Evolutionary conservation across 2,113 vertebrate genomes (phyloP), one percentile per base, ranked within the genome.

Genomic region (Clarias magur): DNA sequence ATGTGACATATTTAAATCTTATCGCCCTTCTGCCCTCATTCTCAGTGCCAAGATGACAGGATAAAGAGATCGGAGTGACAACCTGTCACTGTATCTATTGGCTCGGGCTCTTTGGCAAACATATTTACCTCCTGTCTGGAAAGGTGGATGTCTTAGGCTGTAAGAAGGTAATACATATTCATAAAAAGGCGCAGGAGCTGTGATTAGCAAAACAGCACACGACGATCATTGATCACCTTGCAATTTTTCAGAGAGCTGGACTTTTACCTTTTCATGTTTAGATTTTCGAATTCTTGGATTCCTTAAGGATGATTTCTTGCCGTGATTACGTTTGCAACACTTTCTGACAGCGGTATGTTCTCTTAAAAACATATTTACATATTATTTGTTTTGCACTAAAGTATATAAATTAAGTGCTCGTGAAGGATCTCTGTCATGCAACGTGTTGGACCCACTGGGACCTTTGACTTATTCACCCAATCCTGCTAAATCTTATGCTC

Each of bases 161-260:
- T 23, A 21, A 42, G 34, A 73, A 81, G 78, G 86, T 90, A 88
- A 86, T 91, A 85, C 89, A 92, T 92, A 93, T 93, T 92, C 84
- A 92, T 53, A 84, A 65, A 80, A 75, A 68, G 80, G 30, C 59
- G 72, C 23, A 11, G 84, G 4, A 59, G 65, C 79, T 83, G 80
- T 53, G 25, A 87, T 92, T 85, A 80, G 85, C 85, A 86, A 86
- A 91, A 89, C 87, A 67, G 80, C 56, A 56, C 57, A 4, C 9
- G 56, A 38, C 38, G 56, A 84, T 42, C 82, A 34, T 38, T 67
- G 72, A 84, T 62, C 34, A 72, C 34, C 17, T 25, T 16, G 63
- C 30, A 19, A 53, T 78, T 48, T 83, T 89, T 63, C 54, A 63
- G 85, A 48, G 48, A 5, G 48, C 48, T 48, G 81, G 56, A 84